These are phyloP conservation scores for Phaethornis superciliosus DNA, from an alignment of 2,113 vertebrate species.

Conservation along the genomic window DNA sequence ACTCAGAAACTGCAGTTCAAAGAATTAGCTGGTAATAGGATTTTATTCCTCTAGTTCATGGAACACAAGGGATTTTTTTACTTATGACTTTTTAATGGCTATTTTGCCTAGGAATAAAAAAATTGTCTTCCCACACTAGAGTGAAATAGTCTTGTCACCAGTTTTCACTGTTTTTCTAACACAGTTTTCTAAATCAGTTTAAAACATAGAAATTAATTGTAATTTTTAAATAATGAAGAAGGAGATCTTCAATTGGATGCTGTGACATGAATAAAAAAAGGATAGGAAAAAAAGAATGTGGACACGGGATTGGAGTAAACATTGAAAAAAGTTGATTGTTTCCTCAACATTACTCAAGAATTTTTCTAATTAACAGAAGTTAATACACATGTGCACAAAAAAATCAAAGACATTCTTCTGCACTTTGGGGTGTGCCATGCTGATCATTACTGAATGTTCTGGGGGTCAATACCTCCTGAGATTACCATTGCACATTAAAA, in stretches of 20 bases:
- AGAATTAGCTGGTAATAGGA: not conserved
- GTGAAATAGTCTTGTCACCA: not conserved
- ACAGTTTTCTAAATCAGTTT: not conserved
- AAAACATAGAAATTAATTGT: not conserved
- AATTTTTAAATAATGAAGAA: not conserved
- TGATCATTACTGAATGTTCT: not conserved
- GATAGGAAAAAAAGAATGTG: not conserved
- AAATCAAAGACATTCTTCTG: not conserved
- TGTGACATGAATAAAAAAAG: not conserved
- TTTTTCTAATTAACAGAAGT: not conserved
- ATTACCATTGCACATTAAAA: not conserved
- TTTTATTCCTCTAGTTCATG: conserved; percentile 23
- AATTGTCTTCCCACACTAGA: not conserved
- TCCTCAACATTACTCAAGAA: not conserved
- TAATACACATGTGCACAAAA: fast-evolving
- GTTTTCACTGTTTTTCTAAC: not conserved
- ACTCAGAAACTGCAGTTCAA: not conserved
- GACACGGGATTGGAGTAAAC: not conserved
- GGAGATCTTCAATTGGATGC: not conserved
- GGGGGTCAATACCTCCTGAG: not conserved
- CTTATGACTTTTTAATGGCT: not conserved
- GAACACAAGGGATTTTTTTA: not conserved
- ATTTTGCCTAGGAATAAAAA: not conserved
- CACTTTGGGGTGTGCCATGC: not conserved
- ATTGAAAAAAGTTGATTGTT: not conserved